These are phyloP conservation scores for Mirza zaza DNA, from an alignment of 2,113 vertebrate genomes.

Conservation along the genomic window DNA sequence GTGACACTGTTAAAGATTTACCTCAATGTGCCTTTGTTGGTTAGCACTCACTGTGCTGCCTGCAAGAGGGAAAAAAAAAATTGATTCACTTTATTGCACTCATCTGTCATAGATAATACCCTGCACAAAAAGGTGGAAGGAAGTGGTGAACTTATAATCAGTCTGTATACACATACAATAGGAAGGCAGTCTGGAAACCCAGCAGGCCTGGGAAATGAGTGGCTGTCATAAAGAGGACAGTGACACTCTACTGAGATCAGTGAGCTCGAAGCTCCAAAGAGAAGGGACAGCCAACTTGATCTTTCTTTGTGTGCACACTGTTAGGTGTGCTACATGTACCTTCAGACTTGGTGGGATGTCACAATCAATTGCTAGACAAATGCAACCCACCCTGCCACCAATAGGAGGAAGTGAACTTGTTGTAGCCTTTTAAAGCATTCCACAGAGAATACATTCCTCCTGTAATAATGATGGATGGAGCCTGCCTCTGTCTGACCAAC, in stretches of 20 bases:
- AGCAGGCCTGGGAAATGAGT: conserved; percentile 27
- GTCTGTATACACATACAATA: conserved; percentile 58
- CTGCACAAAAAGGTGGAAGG: conserved; percentile 30
- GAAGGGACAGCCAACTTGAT: conserved; percentile 36
- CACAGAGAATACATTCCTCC: background rate
- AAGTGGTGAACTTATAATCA: conserved; percentile 64
- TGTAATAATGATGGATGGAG: conserved; percentile 10
- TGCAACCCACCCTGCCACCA: conserved; percentile 38
- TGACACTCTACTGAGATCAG: conserved; percentile 59
- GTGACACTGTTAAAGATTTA: conserved; percentile 71
- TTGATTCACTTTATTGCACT: conserved; percentile 73
- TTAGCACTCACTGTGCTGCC: conserved; percentile 61
- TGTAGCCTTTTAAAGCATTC: conserved; percentile 49
- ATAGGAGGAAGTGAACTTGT: background rate
- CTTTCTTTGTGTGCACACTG: conserved; percentile 67
- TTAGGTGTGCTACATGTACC: conserved; percentile 13
- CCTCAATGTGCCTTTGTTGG: conserved; percentile 68
- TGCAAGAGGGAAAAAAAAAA: conserved; percentile 52
- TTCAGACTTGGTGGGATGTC: conserved; percentile 70
- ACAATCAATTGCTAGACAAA: conserved; percentile 58
- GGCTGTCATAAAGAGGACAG: background rate
- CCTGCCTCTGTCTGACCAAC: background rate
- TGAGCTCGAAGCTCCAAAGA: conserved; percentile 44
- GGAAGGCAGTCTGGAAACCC: conserved; percentile 61
- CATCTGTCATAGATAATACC: conserved; percentile 70